These are phyloP conservation scores for Platichthys stellatus DNA, from an alignment of 2,113 vertebrate genomes.

Conservation along the genomic window DNA sequence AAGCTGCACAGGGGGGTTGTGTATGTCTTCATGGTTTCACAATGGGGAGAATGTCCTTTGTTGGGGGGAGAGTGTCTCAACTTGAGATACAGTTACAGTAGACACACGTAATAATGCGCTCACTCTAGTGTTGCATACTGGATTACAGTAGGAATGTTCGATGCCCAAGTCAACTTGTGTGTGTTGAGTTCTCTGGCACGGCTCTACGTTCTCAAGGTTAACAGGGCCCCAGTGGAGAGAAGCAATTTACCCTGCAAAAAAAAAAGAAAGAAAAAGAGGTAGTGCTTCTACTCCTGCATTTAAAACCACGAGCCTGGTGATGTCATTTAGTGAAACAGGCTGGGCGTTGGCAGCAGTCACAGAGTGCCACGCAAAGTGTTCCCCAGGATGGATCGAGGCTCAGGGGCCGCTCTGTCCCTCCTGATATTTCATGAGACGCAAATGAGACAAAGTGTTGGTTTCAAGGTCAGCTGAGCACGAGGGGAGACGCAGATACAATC, in stretches of 20 bases:
- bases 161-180: slow-evolving; percentile 10
- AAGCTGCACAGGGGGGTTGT: slow-evolving; percentile 6
- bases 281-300: slow-evolving; percentile 1
- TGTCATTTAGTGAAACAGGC: slow-evolving; percentile 64
- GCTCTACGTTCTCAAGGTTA: slow-evolving; percentile 27
- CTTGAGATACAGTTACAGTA: not conserved
- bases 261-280: slow-evolving; percentile 35
- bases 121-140: not conserved
- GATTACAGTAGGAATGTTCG: slow-evolving; percentile 15
- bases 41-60: not conserved
- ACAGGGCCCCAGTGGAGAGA: slow-evolving; percentile 32
- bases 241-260: slow-evolving; percentile 41
- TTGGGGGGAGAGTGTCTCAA: not conserved
- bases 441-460: slow-evolving; percentile 32
- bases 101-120: not conserved
- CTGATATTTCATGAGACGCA: slow-evolving; percentile 34
- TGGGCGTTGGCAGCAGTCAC: slow-evolving; percentile 18
- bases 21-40: not conserved
- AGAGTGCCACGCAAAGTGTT: slow-evolving; percentile 7
- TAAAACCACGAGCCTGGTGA: slow-evolving; percentile 43
- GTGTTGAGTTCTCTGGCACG: slow-evolving; percentile 36
- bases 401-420: not conserved
- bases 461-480: not conserved
- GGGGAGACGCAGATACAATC: slow-evolving; percentile 1
- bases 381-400: slow-evolving; percentile 25